phyloP scores from a whole-genome alignment of 2,888 invertebrate species.

The Chirona hameri region DNA sequence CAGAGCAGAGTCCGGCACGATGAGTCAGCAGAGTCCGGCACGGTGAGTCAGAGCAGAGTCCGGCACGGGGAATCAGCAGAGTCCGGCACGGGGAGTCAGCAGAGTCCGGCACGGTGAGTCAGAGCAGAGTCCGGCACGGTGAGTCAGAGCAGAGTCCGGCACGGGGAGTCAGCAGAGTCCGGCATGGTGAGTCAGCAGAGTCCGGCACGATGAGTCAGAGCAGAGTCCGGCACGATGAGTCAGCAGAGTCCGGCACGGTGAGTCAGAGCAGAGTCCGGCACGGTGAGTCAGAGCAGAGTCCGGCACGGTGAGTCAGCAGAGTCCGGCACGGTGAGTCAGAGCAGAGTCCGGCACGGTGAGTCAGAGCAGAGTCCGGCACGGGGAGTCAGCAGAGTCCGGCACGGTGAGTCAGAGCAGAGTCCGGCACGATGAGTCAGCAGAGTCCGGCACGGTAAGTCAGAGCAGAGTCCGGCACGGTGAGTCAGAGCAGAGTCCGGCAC shows the following conservation, averaged over 20 bases:
- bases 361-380: background rate
- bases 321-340: conserved; percentile 63
- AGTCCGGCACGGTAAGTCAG: conserved; percentile 65
- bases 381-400: background rate
- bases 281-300: background rate
- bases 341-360: too few relatives aligned
- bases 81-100: conserved; percentile 50
- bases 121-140: background rate
- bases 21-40: background rate
- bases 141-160: background rate
- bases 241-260: background rate
- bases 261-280: background rate
- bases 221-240: conserved; percentile 69
- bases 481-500: background rate
- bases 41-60: background rate
- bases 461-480: too few relatives aligned
- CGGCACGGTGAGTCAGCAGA: conserved; percentile 54
- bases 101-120: conserved; percentile 65
- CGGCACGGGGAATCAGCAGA: background rate
- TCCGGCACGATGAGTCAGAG: conserved; percentile 45
- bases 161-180: background rate
- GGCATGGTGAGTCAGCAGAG: too few relatives aligned
- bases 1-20: too few relatives aligned
- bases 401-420: background rate
- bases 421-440: conserved; percentile 52